Conservation (phyloP, 1,140 invertebrate genomes). For the Cheumatopsyche charites region DNA sequence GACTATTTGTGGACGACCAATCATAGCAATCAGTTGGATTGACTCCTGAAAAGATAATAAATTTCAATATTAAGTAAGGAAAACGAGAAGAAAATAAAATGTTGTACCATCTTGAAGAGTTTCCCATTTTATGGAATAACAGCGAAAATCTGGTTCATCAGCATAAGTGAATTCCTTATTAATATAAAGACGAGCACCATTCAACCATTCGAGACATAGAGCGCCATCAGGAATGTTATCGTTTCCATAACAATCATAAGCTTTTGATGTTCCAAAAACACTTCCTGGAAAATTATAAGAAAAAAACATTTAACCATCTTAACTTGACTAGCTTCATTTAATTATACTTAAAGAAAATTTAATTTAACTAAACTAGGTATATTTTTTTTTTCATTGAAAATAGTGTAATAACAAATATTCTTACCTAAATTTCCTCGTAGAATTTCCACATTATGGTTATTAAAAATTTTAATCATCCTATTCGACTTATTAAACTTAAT, state of each 20-base stretch:
- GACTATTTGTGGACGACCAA: constrained; percentile 66
- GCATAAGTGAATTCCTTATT: constrained; percentile 54
- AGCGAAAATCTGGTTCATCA: constrained; percentile 63
- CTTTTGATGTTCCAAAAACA: constrained; percentile 62
- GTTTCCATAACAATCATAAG: constrained; percentile 73
- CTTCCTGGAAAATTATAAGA: constrained; percentile 50
- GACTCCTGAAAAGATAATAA: constrained; percentile 58
- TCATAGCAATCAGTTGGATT: constrained; percentile 84
- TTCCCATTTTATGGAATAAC: constrained; percentile 85
- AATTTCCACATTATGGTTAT: constrained; percentile 72
- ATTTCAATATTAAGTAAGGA: constrained; percentile 24
- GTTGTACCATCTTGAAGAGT: constrained; percentile 64
- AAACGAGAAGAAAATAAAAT: constrained; percentile 14
- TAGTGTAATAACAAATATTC: too few species aligned
- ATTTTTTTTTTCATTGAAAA: neutral
- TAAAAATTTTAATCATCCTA: constrained; percentile 75
- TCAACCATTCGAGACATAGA: constrained; percentile 82
- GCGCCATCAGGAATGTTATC: constrained; percentile 65
- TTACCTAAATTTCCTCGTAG: constrained; percentile 73
- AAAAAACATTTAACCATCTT: too few species aligned
- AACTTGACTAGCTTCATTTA: neutral
- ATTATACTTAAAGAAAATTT: neutral
- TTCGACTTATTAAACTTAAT: constrained; percentile 84
- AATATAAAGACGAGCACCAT: constrained; percentile 74
- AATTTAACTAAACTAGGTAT: neutral